Evolutionary conservation across 1,140 invertebrate genomes (phyloP).

Genomic region (Daktulosphaira vitifoliae): DNA sequence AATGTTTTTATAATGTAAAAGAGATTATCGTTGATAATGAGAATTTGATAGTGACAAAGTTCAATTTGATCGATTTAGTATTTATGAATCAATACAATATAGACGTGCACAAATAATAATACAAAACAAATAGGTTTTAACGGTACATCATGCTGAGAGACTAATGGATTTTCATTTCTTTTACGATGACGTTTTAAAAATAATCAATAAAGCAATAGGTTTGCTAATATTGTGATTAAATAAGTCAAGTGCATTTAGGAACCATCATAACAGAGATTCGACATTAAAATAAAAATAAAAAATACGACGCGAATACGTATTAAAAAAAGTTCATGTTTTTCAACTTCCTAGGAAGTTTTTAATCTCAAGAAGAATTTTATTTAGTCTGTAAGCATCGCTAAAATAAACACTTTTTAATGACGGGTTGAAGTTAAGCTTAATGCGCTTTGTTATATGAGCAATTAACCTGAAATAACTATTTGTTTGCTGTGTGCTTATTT

Average conservation of each 20-base stretch:
- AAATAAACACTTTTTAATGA: too few species aligned
- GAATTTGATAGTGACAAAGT: slow-evolving; percentile 25
- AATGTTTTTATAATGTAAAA: slow-evolving; percentile 27
- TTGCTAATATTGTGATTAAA: slow-evolving; percentile 11
- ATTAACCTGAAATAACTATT: too few species aligned
- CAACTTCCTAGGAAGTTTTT: too few species aligned
- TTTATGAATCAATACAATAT: slow-evolving; percentile 17
- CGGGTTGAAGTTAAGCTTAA: too few species aligned
- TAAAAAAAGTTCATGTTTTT: too few species aligned
- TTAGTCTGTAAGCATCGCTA: too few species aligned
- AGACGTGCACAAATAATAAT: slow-evolving; percentile 14
- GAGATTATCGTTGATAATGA: slow-evolving; percentile 4
- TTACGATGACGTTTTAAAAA: slow-evolving; percentile 25
- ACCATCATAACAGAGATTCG: too few species aligned
- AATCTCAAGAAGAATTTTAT: too few species aligned
- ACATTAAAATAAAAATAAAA: too few species aligned
- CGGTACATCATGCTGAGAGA: slow-evolving; percentile 4
- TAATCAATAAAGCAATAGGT: slow-evolving; percentile 20
- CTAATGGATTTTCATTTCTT: slow-evolving; percentile 29
- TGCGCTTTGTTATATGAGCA: too few species aligned
- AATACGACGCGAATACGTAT: too few species aligned
- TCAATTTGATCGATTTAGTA: slow-evolving; percentile 24
- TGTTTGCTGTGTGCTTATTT: too few species aligned
- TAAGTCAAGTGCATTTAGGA: neutral
- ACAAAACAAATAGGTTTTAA: slow-evolving; percentile 29